Base-by-base conservation (phyloP, 2,797 vertebrate species). In the Halcyon badia region DNA sequence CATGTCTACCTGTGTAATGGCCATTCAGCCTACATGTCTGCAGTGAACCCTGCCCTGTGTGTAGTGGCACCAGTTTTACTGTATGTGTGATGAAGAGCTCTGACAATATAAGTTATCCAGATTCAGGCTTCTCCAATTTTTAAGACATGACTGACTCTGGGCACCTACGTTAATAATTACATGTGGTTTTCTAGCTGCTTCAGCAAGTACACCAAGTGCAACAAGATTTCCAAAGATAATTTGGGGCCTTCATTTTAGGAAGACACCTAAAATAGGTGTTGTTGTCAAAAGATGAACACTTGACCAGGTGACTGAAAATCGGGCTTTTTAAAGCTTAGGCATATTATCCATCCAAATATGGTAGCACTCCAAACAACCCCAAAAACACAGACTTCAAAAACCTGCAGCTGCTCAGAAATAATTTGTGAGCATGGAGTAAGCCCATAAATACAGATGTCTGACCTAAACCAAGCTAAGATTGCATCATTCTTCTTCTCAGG, bases 381-480 rank as follows among this genome's bases (percentile, higher is more conserved):
- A 66, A 94, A 6, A 22, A 71, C n/a, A 2, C 12, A 64, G 33
- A 35, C 35, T 79, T 71, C n/a, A 86, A 91, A 94, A 69, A 1
- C 2, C 21, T 56, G 11, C 73, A 92, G 56, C 54, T 84, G 80
- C 66, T 89, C n/a, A 79, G 69, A 92, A 94, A 48, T 33, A 7
- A 13, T 31, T 66, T 82, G 14, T n/a, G 20, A 80, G 54, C 9
- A 48, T 11, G 68, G 14, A 56, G 15, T 21, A 83, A 91, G 14
- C 10, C 35, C 84, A 75, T 25, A 84, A 81, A 93, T 64, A 66
- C 24, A 69, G 33, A 60, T 42, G 37, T 54, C 62, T 90, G 80
- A 91, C 44, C 46, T 66, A 92, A 95, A 54, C 9, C 30, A 44
- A 82, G 54, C 70, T 44, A 44, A 81, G 33, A 87, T 56, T 92